Evolutionary conservation across 2,888 invertebrate species (phyloP).

Genomic region (Agrilus cyanescens): DNA sequence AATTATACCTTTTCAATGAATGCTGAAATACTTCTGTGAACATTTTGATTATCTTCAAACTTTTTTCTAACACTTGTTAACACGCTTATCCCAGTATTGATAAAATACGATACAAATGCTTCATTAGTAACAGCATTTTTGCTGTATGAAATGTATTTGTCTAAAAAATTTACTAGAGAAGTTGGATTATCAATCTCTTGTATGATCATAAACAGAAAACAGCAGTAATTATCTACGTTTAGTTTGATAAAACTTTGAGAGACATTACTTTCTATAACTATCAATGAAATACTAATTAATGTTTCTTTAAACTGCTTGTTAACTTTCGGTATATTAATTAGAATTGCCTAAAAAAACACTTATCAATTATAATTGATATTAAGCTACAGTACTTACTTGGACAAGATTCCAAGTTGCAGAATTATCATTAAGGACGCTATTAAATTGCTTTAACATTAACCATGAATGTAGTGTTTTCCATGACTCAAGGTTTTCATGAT

Average conservation of each 20-base stretch:
- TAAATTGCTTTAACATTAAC: slow-evolving; percentile 21
- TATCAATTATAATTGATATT: slow-evolving; percentile 5
- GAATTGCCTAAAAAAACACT: too few species aligned
- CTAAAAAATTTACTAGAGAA: slow-evolving; percentile 14
- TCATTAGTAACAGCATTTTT: slow-evolving; percentile 13
- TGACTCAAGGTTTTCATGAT: slow-evolving; percentile 12
- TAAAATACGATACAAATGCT: slow-evolving; percentile 17
- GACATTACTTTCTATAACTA: slow-evolving; percentile 15
- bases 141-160: slow-evolving; percentile 16
- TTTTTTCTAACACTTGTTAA: slow-evolving; percentile 14
- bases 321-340: not conserved
- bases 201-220: slow-evolving; percentile 17
- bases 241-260: slow-evolving; percentile 25
- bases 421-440: not conserved
- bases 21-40: slow-evolving; percentile 17
- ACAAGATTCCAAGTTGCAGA: slow-evolving; percentile 1
- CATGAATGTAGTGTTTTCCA: slow-evolving; percentile 21
- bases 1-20: slow-evolving; percentile 20
- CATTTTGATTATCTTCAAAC: slow-evolving; percentile 13
- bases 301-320: not conserved
- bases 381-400: slow-evolving; percentile 8
- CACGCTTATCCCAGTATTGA: slow-evolving; percentile 14
- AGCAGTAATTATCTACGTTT: slow-evolving; percentile 21
- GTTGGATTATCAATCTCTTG: slow-evolving; percentile 10
- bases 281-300: slow-evolving; percentile 1